These are phyloP conservation scores for Petaurus breviceps DNA, from an alignment of 2,113 vertebrate genomes.

Conservation along the genomic window DNA sequence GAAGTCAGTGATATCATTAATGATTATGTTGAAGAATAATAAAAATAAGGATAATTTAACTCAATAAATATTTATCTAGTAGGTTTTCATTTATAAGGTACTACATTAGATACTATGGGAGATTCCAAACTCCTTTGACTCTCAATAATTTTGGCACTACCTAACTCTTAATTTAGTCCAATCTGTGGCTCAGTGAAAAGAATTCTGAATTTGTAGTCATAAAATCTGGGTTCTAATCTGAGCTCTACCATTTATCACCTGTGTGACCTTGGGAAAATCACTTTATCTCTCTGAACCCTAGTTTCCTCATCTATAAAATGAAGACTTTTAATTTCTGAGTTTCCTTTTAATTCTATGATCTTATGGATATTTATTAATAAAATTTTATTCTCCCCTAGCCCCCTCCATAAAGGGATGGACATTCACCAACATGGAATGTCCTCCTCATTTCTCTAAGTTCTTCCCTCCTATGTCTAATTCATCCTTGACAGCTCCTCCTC, in stretches of 20 bases:
- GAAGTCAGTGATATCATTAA: neutral
- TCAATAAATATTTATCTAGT: constrained; percentile 35
- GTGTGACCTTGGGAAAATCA: no score
- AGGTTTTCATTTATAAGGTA: constrained; percentile 2
- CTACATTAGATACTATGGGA: constrained; percentile 7
- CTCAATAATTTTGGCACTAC: neutral
- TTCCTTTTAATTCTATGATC: no score
- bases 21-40: neutral
- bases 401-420: neutral
- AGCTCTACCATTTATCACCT: no score
- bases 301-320: no score
- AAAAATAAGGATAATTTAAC: neutral
- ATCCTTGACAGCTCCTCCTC: neutral
- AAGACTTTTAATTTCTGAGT: no score
- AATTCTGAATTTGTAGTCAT: no score
- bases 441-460: neutral
- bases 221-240: no score
- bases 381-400: no score
- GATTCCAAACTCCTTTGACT: neutral
- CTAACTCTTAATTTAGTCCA: neutral
- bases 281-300: no score
- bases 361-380: no score
- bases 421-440: neutral
- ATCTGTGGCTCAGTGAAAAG: no score
- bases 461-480: neutral